Conservation (phyloP, 2,888 invertebrate species). For the Spodoptera littoralis region DNA sequence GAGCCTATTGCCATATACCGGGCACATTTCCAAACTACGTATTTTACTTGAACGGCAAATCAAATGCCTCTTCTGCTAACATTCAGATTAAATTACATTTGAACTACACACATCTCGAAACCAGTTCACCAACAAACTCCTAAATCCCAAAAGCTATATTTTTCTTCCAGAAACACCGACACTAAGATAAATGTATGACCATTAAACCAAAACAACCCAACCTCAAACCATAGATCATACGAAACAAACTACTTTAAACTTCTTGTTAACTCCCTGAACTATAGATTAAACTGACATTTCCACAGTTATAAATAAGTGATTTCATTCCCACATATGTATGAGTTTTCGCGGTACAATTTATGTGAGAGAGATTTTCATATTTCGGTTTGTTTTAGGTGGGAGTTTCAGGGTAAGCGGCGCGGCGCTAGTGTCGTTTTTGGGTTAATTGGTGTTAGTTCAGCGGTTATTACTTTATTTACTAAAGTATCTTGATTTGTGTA, state of each 20-base stretch:
- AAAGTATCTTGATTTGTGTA: too few relatives aligned
- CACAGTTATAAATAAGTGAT: constrained; percentile 54
- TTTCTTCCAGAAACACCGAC: too few relatives aligned
- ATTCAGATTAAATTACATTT: too few relatives aligned
- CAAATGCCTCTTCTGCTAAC: too few relatives aligned
- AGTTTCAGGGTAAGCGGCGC: too few relatives aligned
- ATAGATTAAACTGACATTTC: constrained; percentile 53
- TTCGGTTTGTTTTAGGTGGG: constrained; percentile 5
- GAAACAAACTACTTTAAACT: constrained; percentile 47
- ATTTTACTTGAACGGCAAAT: too few relatives aligned
- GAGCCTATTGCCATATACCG: too few relatives aligned
- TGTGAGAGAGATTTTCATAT: constrained; percentile 5
- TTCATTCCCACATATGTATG: constrained; percentile 29
- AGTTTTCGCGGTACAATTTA: constrained; percentile 38
- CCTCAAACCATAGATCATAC: constrained; percentile 49
- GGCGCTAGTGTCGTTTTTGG: background rate
- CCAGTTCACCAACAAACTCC: too few relatives aligned
- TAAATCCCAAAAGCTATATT: too few relatives aligned
- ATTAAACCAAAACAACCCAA: constrained; percentile 41
- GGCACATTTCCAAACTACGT: too few relatives aligned
- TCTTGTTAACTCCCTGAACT: constrained; percentile 43
- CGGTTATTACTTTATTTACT: too few relatives aligned
- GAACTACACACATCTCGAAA: too few relatives aligned
- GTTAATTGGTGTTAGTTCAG: background rate
- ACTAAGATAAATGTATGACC: constrained; percentile 33